Evolutionary conservation across 2,113 vertebrate genomes (phyloP), one percentile per base, ranked within the genome.

Genomic region (Forbesichthys papilliferus): DNA sequence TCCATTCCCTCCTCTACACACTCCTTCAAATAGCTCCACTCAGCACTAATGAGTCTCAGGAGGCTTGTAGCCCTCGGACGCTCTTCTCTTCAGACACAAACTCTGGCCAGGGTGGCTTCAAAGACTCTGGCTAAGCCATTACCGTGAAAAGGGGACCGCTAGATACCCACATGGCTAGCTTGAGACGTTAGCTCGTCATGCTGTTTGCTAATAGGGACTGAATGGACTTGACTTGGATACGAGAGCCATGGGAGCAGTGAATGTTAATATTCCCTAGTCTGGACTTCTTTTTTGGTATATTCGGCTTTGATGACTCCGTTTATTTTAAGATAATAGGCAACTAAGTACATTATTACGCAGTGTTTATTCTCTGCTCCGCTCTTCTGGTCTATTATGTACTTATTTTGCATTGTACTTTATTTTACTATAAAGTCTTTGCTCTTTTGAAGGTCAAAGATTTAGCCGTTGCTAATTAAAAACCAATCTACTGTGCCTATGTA

Each of bases 1-100:
- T 48, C 68, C 59, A 36, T 36, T 58, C 20, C 68, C 51, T 73
- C 73, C 63, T 64, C 53, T 58, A 9, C 9, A 33, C 53, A 16
- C 33, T 11, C 84, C 72, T 86, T 85, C 84, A 85, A 84, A 83
- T 78, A 87, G 79, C 75, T 75, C 71, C 34, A 13, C 71, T 85
- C 66, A 55, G 77, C 56, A 3, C 79, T 91, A 90, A 91, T 90
- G 90, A 91, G 87, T 89, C 90, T 87, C 88, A 58, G 48, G 81
- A 85, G 90, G 77, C 66, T 79, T 75, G 76, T 74, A 75, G 66
- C 84, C 66, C 61, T 57, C 80, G 78, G 84, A 84, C 62, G 61
- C 67, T 84, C 80, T 89, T 75, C 79, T 86, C 82, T 85, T 83
- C 77, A 71, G 57, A 77, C 84, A 9, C 54, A 3, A 8, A 86